Conservation (phyloP, 2,888 invertebrate genomes). For the Anticlea derivata region DNA sequence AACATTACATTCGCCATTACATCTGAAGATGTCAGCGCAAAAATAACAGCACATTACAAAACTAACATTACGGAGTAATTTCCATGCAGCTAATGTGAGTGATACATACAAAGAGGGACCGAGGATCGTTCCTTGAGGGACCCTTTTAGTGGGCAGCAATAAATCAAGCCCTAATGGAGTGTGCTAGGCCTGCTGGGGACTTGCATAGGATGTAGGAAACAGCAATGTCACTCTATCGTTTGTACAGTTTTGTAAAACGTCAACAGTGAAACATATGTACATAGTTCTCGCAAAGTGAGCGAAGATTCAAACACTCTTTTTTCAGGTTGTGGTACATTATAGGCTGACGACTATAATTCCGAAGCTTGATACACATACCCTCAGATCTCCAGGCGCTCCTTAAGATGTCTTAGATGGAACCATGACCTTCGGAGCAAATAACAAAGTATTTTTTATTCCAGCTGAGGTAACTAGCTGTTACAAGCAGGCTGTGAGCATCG, state of each 20-base stretch:
- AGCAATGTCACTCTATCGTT: slow-evolving; percentile 9
- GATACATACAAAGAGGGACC: slow-evolving; percentile 68
- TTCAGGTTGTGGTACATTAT: too few species aligned
- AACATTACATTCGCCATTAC: background rate
- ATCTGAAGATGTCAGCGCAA: slow-evolving; percentile 15
- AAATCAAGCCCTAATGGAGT: slow-evolving; percentile 80
- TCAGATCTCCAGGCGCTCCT: too few species aligned
- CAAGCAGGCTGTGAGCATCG: slow-evolving; percentile 27
- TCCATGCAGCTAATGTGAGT: slow-evolving; percentile 75
- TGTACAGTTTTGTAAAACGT: background rate
- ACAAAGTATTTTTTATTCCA: too few species aligned
- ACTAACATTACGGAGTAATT: slow-evolving; percentile 61
- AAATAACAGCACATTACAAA: slow-evolving; percentile 51
- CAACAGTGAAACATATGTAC: background rate
- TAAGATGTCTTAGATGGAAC: too few species aligned
- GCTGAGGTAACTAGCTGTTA: slow-evolving; percentile 1
- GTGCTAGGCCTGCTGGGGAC: slow-evolving; percentile 60
- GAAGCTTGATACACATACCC: too few species aligned
- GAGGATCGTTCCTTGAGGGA: slow-evolving; percentile 68
- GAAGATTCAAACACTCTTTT: too few species aligned
- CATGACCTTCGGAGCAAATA: too few species aligned
- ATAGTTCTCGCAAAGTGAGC: too few species aligned
- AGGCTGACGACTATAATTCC: too few species aligned
- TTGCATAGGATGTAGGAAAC: slow-evolving; percentile 25
- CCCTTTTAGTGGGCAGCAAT: slow-evolving; percentile 77